Evolutionary conservation across 2,888 invertebrate genomes (phyloP).

Genomic region (Melanargia galathea): DNA sequence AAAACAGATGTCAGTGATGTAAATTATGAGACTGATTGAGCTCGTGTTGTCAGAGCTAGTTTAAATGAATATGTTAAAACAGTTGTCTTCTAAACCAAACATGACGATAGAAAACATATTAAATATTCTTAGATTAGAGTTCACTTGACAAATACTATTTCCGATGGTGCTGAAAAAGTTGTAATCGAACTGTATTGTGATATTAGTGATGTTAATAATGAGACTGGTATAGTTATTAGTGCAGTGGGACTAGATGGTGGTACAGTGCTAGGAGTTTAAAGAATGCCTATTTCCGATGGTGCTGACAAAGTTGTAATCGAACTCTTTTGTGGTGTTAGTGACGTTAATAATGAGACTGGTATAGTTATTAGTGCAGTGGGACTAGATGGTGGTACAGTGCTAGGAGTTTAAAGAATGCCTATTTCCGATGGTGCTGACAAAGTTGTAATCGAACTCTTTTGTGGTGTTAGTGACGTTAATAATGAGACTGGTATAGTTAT

Average conservation of each 20-base stretch:
- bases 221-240: conserved; percentile 38
- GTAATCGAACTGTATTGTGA: conserved; percentile 38
- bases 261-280: conserved; percentile 62
- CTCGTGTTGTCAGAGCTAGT: not conserved
- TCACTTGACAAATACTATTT: conserved; percentile 62
- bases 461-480: conserved; percentile 42
- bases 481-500: conserved; percentile 33
- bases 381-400: conserved; percentile 58
- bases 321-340: conserved; percentile 39
- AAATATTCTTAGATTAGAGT: conserved; percentile 62
- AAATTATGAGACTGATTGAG: not conserved
- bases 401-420: conserved; percentile 75
- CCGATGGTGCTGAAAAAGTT: conserved; percentile 40
- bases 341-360: conserved; percentile 38
- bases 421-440: conserved; percentile 40
- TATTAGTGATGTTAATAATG: conserved; percentile 40
- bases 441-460: conserved; percentile 37
- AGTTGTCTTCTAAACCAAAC: conserved; percentile 49
- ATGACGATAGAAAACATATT: conserved; percentile 57
- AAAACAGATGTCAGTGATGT: not conserved
- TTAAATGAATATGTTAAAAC: conserved; percentile 31
- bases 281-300: conserved; percentile 74
- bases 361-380: conserved; percentile 43
- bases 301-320: conserved; percentile 40
- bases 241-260: conserved; percentile 55